Conservation (phyloP, 2,113 vertebrate species). For the Tachysurus vachellii region DNA sequence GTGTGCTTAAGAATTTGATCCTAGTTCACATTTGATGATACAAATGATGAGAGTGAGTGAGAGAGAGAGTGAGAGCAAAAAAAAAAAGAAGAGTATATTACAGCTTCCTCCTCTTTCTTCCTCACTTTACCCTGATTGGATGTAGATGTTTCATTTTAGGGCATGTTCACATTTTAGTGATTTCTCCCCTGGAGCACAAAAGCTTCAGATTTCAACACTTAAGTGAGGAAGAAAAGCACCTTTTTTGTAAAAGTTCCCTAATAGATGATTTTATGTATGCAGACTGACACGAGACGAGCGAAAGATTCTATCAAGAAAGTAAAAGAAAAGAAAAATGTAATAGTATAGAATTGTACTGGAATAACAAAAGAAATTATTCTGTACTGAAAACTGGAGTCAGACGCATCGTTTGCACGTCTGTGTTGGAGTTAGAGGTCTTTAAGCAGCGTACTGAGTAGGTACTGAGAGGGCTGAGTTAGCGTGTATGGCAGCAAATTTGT, state of each 20-base stretch:
- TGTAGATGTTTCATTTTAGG: neutral
- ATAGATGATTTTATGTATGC: neutral
- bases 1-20: neutral
- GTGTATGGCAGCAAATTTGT: constrained; percentile 63
- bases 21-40: too few species aligned
- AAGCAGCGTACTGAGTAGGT: constrained; percentile 46
- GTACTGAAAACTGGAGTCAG: neutral
- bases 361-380: neutral
- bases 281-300: neutral
- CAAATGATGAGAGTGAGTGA: too few species aligned
- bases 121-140: neutral
- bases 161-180: neutral
- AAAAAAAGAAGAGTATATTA: neutral
- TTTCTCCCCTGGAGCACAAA: too few species aligned
- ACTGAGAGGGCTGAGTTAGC: constrained; percentile 33
- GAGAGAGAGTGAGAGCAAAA: too few species aligned
- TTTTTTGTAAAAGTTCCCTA: neutral
- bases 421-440: constrained; percentile 25
- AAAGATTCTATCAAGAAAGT: neutral
- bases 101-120: neutral
- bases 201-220: too few species aligned
- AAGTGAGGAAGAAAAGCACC: neutral
- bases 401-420: constrained; percentile 19
- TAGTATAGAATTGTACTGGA: neutral
- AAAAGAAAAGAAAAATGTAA: neutral